Evolutionary conservation across 2,113 vertebrate genomes (phyloP).

Genomic region (Chaenocephalus aceratus): DNA sequence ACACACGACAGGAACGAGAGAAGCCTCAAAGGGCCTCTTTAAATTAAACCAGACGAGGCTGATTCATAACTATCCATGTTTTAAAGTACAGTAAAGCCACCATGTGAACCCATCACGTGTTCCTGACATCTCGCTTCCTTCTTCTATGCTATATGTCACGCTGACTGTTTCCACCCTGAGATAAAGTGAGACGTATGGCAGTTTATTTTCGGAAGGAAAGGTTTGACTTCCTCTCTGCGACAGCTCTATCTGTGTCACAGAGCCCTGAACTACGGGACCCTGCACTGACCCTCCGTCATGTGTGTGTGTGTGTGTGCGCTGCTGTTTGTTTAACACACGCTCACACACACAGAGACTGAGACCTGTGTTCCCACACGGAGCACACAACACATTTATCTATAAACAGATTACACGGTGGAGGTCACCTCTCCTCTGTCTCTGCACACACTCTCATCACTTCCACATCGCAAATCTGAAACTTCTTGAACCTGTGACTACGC

Average conservation of each 20-base stretch:
- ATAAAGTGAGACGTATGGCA: constrained; percentile 23
- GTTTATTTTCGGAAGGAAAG: constrained; percentile 40
- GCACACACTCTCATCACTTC: constrained; percentile 26
- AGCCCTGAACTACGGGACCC: constrained; percentile 26
- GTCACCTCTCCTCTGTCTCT: constrained; percentile 44
- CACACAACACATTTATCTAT: constrained; percentile 66
- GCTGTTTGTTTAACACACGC: constrained; percentile 39
- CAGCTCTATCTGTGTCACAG: constrained; percentile 33
- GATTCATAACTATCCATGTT: neutral
- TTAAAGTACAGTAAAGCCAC: neutral
- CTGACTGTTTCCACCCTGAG: constrained; percentile 25
- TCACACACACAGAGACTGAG: constrained; percentile 21
- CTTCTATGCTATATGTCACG: neutral
- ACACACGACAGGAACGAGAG: too few species aligned
- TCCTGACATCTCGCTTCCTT: constrained; percentile 7
- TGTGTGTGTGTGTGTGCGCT: constrained; percentile 5
- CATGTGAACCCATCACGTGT: neutral
- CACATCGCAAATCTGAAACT: constrained; percentile 4
- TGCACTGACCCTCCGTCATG: constrained; percentile 15
- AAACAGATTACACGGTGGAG: constrained; percentile 59
- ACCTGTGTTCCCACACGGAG: constrained; percentile 70
- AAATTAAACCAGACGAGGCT: too few species aligned
- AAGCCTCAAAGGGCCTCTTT: too few species aligned
- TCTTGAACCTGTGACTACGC: too few species aligned
- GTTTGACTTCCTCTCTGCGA: constrained; percentile 43